These are phyloP conservation scores for Smithornis capensis DNA, from an alignment of 2,113 vertebrate genomes.

Conservation along the genomic window DNA sequence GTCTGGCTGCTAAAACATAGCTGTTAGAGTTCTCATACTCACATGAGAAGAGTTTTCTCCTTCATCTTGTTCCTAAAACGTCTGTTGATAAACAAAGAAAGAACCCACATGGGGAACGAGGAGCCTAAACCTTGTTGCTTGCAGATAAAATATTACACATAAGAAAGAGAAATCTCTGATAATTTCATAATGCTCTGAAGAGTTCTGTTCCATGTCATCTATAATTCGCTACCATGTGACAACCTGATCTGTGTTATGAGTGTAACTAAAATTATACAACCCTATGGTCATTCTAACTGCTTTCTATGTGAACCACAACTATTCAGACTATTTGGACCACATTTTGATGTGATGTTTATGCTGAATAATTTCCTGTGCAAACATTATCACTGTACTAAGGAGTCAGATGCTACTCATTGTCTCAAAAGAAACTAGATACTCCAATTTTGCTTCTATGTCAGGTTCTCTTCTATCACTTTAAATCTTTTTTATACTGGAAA, in stretches of 20 bases:
- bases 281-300: background rate
- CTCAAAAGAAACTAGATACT: background rate
- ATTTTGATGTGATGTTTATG: background rate
- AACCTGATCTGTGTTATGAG: background rate
- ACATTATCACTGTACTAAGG: background rate
- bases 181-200: background rate
- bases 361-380: background rate
- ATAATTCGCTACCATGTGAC: background rate
- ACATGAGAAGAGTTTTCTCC: background rate
- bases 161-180: background rate
- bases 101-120: background rate
- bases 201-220: background rate
- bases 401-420: background rate
- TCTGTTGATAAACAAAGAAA: constrained; percentile 30
- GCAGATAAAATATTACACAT: background rate
- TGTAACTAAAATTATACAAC: background rate
- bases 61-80: background rate
- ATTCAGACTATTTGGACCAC: background rate
- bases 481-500: background rate
- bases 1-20: constrained; percentile 2
- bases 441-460: background rate
- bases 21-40: background rate
- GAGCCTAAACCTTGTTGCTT: background rate
- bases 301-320: background rate
- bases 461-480: background rate